phyloP scores from a whole-genome alignment of 2,113 vertebrate genomes.

The Neolamprologus falcicula region DNA sequence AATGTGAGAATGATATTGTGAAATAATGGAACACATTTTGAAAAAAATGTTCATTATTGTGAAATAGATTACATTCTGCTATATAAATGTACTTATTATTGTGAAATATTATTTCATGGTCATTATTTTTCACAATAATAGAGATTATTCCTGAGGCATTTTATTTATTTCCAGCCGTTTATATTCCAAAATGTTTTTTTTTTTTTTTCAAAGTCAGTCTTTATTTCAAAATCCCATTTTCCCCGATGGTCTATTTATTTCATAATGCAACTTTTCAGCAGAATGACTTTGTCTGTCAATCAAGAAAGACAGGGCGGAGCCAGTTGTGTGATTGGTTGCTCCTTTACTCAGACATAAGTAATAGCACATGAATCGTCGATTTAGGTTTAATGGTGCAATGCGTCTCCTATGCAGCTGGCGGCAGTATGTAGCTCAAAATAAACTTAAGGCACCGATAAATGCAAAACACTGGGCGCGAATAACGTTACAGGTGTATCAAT shows the following conservation, averaged over 20 bases:
- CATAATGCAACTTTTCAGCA: neutral
- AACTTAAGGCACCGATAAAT: too few species aligned
- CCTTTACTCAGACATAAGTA: too few species aligned
- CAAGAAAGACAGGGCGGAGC: neutral
- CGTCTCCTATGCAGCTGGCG: too few species aligned
- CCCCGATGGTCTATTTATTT: fast-evolving
- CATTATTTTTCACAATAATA: neutral
- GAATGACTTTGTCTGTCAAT: neutral
- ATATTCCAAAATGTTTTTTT: neutral
- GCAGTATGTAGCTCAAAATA: too few species aligned
- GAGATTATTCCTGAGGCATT: neutral
- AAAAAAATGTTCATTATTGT: neutral
- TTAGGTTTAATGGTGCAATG: too few species aligned
- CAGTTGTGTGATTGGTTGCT: too few species aligned
- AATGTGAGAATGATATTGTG: neutral
- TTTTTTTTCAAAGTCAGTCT: neutral
- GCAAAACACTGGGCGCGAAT: too few species aligned
- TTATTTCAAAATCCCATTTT: neutral
- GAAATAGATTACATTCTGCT: neutral
- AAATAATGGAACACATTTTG: neutral
- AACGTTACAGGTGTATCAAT: too few species aligned
- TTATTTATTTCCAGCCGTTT: neutral
- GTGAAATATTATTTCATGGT: neutral
- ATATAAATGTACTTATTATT: neutral
- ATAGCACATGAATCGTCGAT: too few species aligned